phyloP scores from a whole-genome alignment of 2,888 invertebrate species.

The Drosophila nr. perissopoda region DNA sequence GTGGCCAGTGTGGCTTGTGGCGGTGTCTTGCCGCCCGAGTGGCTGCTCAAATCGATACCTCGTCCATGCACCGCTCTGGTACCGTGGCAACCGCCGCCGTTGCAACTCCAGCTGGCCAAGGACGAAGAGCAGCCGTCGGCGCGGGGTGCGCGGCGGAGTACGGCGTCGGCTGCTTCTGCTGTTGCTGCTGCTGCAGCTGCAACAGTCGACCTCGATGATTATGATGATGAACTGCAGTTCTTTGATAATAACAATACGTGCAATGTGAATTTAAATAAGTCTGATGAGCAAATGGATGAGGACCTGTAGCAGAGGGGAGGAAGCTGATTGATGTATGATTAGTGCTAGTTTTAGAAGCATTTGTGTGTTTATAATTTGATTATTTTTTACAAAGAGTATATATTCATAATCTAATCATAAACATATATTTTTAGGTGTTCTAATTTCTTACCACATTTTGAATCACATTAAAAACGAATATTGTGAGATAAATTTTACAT shows the following conservation, averaged over 20 bases:
- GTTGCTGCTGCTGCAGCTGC: background rate
- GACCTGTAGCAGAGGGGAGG: constrained; percentile 66
- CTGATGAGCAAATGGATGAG: constrained; percentile 83
- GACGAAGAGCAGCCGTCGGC: constrained; percentile 17
- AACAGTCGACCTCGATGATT: constrained; percentile 65
- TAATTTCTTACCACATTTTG: constrained; percentile 19
- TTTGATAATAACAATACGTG: constrained; percentile 83
- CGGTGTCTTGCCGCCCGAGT: constrained; percentile 89
- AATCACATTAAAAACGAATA: constrained; percentile 35
- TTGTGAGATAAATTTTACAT: constrained; percentile 1
- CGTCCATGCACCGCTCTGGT: constrained; percentile 92
- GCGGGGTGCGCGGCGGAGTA: background rate
- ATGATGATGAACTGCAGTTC: constrained; percentile 77
- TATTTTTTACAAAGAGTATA: constrained; percentile 32
- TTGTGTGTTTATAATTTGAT: constrained; percentile 32
- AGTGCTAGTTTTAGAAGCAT: constrained; percentile 36
- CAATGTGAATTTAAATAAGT: constrained; percentile 85
- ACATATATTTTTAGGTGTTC: constrained; percentile 12
- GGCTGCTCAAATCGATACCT: constrained; percentile 87
- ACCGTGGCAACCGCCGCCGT: constrained; percentile 91
- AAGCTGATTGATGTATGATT: constrained; percentile 14
- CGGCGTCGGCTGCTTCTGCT: background rate
- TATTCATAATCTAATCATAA: constrained; percentile 32
- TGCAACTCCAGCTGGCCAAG: constrained; percentile 60
- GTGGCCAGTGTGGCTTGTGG: constrained; percentile 23